Base-by-base conservation (phyloP, 2,888 invertebrate species). In the Drosophila neonasuta region DNA sequence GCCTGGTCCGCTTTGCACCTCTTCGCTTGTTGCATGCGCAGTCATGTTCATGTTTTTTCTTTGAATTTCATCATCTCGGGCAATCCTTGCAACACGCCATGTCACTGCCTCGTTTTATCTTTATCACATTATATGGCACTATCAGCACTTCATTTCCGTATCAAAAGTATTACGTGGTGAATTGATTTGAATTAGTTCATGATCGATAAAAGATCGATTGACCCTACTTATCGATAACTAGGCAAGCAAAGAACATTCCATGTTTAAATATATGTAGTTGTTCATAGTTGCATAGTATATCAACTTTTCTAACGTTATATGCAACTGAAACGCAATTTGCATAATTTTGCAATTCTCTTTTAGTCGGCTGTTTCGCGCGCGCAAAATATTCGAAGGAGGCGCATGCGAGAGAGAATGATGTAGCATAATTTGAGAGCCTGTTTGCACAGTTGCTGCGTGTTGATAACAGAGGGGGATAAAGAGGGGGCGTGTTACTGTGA, bases 61-160 rank as follows among this genome's bases (percentile, higher is more conserved):
- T 45, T 67, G 67, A 85, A 81, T 81, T 81, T 81, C 81, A 86
- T 86, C 81, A 81, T 69, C 55, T 75, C 67, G 52, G 36, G 64
- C 61, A 81, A 81, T 84, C 64, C 79, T 79, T 76, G 74, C 72
- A 49, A 10, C 62, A 77, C 52, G 60, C 50, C 34, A 61, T 24
- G 30, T 29, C 42, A 13, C 24, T 24, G 24, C 6, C 24, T 24
- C 24, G 24, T 36, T 36, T 55, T 50, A 66, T 60, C 68, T 68
- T 56, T 66, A 62, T 64, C 50, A 41, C 6, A 41, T 45, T 39
- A 34, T 66, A 32, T 42, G 30, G 32, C 66, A 39, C 36, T 71
- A 56, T 67, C 60, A 41, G 41, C 57, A 3, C 54, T 41, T 57
- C 54, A 17, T 10, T 24, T 39, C n/a, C 56, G 15, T 7, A 32